Evolutionary conservation across 2,888 invertebrate genomes (phyloP), one percentile per base, ranked within the genome.

Genomic region (Protodeltote pygarga): DNA sequence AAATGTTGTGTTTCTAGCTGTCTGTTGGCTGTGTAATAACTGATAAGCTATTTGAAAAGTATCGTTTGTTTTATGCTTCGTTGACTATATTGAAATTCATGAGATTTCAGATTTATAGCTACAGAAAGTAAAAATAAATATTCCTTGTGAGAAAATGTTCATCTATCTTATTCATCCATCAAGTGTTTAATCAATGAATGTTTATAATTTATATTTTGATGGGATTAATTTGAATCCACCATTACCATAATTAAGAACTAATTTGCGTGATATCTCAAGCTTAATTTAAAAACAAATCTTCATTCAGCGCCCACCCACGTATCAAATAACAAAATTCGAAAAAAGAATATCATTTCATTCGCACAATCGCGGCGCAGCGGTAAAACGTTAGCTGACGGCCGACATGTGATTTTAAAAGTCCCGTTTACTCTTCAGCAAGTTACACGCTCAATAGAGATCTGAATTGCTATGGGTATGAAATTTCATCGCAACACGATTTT

Each of bases 361-460:
- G 58, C 42, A 42, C 38, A 59, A 54, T 49, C 61, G 17, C 61
- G 54, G 61, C 59, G 54, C 61, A 60, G 61, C 59, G 54, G 55
- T 55, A 54, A 54, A 59, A 27, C 49, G 35, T 54, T 37, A 41
- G 38, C 20, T 46, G 27, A 62, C 63, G 38, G 38, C 20, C 51
- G 27, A 62, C 63, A 63, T 63, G 48, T 53, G 63, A 50, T 28
- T 58, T 42, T 37, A 42, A 54, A 42, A 62, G 64, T 63, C 49
- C 66, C 67, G 62, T 66, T 64, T 58, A 39, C 48, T 55, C 57
- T 64, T 49, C 45, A 34, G 42, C 47, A 54, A 63, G 54, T 75
- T 79, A 74, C 77, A 77, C 76, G 82, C 77, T 76, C 71, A 69
- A 75, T 77, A 81, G 67, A 73, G 76, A 77, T 75, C 73, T 73